Conservation (phyloP, 2,113 vertebrate genomes). For the Felis catus region F.catus_Fca126_mat1.0 CM031420.1:83821501-83822000, state of each 20-base stretch:
- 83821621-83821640: background rate
- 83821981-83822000: background rate
- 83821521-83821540: background rate
- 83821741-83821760: background rate
- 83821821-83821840: background rate
- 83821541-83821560: background rate
- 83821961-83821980: no score
- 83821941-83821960: background rate
- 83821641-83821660: background rate
- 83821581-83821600: background rate
- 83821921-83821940: background rate
- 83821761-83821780: background rate
- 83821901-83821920: background rate
- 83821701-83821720: background rate
- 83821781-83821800: background rate
- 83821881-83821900: background rate
- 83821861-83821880: background rate
- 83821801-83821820: background rate
- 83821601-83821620: background rate
- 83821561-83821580: background rate
- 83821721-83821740: background rate
- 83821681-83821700: background rate
- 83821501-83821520: background rate
- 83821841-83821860: background rate
- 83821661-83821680: background rate